Conservation (phyloP, 2,797 vertebrate species). For the Schizopygopsis pylzovi region DNA sequence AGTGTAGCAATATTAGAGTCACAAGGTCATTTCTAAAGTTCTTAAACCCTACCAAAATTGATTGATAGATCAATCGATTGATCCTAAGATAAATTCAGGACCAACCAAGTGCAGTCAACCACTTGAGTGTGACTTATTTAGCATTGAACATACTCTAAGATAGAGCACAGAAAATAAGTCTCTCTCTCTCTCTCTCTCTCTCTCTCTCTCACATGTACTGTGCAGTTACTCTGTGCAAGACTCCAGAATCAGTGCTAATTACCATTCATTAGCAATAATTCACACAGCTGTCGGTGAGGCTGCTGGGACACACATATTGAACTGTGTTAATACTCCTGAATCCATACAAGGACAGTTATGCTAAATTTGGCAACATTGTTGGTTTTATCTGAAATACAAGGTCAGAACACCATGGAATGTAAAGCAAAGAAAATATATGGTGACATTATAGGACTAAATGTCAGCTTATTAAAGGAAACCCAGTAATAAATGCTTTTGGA, state of each 20-base stretch:
- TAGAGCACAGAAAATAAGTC: not conserved
- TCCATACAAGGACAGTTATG: no score
- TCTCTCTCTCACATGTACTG: constrained; percentile 13
- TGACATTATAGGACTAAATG: not conserved
- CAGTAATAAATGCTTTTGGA: not conserved
- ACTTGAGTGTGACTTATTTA: constrained; percentile 27
- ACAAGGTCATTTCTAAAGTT: not conserved
- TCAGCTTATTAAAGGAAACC: constrained; percentile 9
- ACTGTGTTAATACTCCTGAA: no score
- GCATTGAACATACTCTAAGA: constrained; percentile 10
- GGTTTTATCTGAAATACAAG: constrained; percentile 13
- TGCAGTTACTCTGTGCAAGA: constrained; percentile 49
- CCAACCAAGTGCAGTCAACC: not conserved
- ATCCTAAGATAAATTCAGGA: not conserved
- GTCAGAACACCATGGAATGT: constrained; percentile 14
- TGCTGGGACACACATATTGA: no score
- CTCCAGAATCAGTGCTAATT: constrained; percentile 59
- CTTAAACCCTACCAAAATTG: not conserved
- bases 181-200: constrained; percentile 23
- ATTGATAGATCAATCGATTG: not conserved
- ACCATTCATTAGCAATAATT: no score
- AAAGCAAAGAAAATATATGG: not conserved
- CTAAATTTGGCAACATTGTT: no score
- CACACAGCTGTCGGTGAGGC: no score
- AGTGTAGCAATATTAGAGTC: not conserved